Evolutionary conservation across 2,797 vertebrate genomes (phyloP), one percentile per base, ranked within the genome.

Genomic region (Poecilia picta): DNA sequence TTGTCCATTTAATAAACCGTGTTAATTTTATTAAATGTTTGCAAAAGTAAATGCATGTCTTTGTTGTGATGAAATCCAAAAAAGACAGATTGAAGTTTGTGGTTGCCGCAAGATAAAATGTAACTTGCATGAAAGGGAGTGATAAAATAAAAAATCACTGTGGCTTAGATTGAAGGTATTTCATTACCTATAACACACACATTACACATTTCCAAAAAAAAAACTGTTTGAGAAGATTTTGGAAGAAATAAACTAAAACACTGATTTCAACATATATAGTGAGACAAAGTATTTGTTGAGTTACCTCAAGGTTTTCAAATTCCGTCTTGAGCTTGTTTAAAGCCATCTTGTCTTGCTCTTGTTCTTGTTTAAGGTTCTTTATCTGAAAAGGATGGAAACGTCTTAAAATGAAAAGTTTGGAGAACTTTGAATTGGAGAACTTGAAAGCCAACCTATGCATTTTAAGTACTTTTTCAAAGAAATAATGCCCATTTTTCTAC

Each of bases 231-330:
- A 57, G 25, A 57, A 57, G 25, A 31, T 7, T 36, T 43, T 10
- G 1, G 3, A 16, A 15, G 20, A 20, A 4, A 39, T 62, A 64
- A 64, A 62, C 57, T 5, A 62, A 33, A 36, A 36, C 15, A 36
- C 59, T 0, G 57, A 59, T 59, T 53, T 53, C 51, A 53, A 59
- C 2, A 2, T 28, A 11, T 8, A 55, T 10, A 1, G 7, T 41
- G 36, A 72, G 11, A 62, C 6, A 74, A 59, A 57, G 23, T 31
- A 78, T 41, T 8, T 1, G 4, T 12, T 1, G 23, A 23, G 23
- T 82, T 76, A 92, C 94, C 92, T 93, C 62, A 0, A 89, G 78
- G 31, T 13, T 83, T 72, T 89, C 78, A 46, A 88, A 18, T n/a
- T 51, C 11, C 71, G 33, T 72, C 18, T 36, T 87, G 3, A 90